A percentile compares a stretch with the other conserved stretches of the same genome.
Evolutionary conservation across 2,888 invertebrate genomes (phyloP).

Genomic region (Stenodera caucasica): DNA sequence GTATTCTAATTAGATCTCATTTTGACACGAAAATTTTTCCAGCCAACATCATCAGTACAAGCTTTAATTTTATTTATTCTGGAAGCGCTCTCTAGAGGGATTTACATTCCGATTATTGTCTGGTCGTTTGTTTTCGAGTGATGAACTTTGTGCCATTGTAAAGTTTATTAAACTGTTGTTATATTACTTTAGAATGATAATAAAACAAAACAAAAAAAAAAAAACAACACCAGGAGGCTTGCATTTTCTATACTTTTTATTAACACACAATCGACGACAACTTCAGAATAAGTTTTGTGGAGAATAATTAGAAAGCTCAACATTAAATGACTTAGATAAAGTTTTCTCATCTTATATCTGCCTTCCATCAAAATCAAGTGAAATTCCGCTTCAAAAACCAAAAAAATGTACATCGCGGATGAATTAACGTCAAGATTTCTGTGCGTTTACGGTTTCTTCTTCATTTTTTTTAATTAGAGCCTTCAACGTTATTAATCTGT

Average conservation of each 20-base stretch:
- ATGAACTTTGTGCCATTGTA: constrained; percentile 37
- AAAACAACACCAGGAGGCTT: not conserved
- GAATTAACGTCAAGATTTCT: too few species aligned
- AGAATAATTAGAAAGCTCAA: not conserved
- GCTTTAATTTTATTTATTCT: constrained; percentile 40
- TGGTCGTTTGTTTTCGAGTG: constrained; percentile 35
- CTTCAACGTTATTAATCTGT: not conserved
- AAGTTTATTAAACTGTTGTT: constrained; percentile 34
- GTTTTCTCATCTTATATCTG: not conserved
- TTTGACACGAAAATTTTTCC: constrained; percentile 13
- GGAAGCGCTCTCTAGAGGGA: constrained; percentile 36
- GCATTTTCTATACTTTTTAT: not conserved
- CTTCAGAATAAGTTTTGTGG: not conserved
- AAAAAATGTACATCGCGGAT: too few species aligned
- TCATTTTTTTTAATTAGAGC: not conserved
- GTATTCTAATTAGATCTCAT: constrained; percentile 36
- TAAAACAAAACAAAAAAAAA: too few species aligned
- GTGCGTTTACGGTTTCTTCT: too few species aligned
- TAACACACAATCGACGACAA: not conserved
- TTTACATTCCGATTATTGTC: constrained; percentile 41
- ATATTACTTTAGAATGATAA: not conserved
- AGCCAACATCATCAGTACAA: constrained; percentile 13
- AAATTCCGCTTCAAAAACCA: not conserved
- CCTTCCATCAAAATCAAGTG: not conserved
- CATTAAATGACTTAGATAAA: not conserved